phyloP scores from a whole-genome alignment of 2,113 vertebrate genomes.

The Caloenas nicobarica region DNA sequence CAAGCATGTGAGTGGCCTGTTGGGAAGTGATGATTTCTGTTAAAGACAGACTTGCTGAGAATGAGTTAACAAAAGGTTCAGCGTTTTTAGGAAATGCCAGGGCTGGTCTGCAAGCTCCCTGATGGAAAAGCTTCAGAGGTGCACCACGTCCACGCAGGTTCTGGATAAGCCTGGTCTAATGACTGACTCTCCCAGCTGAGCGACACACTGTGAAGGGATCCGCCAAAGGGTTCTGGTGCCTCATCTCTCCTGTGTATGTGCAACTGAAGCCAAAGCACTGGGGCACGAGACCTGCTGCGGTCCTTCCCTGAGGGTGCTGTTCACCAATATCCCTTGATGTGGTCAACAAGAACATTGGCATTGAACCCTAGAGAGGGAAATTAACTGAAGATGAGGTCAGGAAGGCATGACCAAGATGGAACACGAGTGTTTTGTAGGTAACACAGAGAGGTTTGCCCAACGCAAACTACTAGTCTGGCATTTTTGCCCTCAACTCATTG shows the following conservation, averaged over 20 bases:
- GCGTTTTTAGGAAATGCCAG: not conserved
- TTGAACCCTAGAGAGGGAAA: not conserved
- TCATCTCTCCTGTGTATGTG: not conserved
- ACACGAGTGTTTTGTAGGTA: not conserved
- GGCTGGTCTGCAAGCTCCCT: not conserved
- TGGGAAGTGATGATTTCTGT: not conserved
- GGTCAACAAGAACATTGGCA: not conserved
- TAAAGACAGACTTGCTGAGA: not conserved
- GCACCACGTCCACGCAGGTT: rapidly evolving
- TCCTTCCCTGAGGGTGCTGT: not conserved
- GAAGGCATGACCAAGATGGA: not conserved
- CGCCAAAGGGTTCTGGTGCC: not conserved
- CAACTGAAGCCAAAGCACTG: not conserved
- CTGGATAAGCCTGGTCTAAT: not conserved
- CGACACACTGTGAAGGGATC: not conserved
- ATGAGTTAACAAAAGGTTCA: not conserved
- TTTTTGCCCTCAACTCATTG: not conserved
- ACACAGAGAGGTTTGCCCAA: not conserved
- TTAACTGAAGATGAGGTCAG: not conserved
- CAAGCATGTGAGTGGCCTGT: not conserved
- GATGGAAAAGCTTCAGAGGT: not conserved
- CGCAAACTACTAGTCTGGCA: not conserved
- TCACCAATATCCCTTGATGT: not conserved
- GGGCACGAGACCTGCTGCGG: not conserved
- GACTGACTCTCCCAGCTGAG: not conserved